Conservation (phyloP, 2,113 vertebrate genomes). For the Chaenocephalus aceratus region DNA sequence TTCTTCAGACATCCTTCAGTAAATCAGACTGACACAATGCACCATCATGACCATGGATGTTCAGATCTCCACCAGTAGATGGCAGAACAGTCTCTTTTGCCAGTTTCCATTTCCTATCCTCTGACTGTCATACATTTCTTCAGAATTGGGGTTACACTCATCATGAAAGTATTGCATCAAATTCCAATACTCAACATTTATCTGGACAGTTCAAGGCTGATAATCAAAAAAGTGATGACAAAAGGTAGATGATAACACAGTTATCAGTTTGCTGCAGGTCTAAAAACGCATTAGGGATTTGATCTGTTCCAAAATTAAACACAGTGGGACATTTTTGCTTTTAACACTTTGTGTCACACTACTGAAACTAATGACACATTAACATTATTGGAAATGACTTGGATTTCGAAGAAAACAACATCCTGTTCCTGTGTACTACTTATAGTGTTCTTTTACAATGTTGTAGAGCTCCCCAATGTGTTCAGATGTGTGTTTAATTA, state of each 20-base stretch:
- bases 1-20: neutral
- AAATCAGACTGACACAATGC: neutral
- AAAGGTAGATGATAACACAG: neutral
- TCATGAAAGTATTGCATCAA: neutral
- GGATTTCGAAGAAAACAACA: neutral
- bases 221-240: neutral
- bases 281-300: neutral
- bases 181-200: neutral
- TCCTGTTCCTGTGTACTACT: neutral
- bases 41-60: neutral
- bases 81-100: slow-evolving; percentile 13
- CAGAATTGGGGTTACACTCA: neutral
- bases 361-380: too few species aligned
- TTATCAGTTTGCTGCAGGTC: neutral
- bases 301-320: neutral
- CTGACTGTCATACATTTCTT: neutral
- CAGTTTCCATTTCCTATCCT: neutral
- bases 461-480: neutral
- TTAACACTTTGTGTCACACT: too few species aligned
- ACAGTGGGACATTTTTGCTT: neutral
- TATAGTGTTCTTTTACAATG: neutral
- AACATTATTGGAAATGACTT: too few species aligned
- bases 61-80: slow-evolving; percentile 41
- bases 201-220: neutral
- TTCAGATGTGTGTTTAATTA: slow-evolving; percentile 23